A percentile compares a stretch with the other conserved stretches of the same genome.
phyloP scores from a whole-genome alignment of 2,797 vertebrate species.

The Melanotaenia maccullochi region DNA sequence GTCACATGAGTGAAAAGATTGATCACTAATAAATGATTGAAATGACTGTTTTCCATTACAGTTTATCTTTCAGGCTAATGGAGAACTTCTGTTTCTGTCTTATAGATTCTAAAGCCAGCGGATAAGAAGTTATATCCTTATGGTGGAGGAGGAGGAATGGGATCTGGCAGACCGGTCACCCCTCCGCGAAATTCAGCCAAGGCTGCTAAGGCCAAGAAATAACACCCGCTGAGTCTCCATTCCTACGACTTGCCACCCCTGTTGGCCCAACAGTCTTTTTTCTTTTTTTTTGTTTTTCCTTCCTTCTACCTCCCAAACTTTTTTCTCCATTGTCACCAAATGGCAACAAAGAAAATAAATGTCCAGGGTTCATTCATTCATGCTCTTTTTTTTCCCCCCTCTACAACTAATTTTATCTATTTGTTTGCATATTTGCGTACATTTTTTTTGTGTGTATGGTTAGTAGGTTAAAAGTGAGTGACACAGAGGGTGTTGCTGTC shows the following conservation, averaged over 20 bases:
- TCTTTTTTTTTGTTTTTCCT: neutral
- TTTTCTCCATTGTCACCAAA: constrained; percentile 74
- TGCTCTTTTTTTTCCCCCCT: constrained; percentile 44
- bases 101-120: constrained; percentile 86
- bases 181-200: constrained; percentile 87
- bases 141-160: constrained; percentile 82
- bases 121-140: constrained; percentile 88
- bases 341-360: constrained; percentile 78
- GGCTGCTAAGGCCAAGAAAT: constrained; percentile 87
- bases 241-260: constrained; percentile 38
- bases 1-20: too few relatives aligned
- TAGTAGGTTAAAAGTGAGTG: constrained; percentile 44
- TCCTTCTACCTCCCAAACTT: constrained; percentile 70
- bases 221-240: constrained; percentile 73
- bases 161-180: constrained; percentile 85
- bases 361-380: constrained; percentile 81
- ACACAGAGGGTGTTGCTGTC: constrained; percentile 59
- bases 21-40: too few relatives aligned
- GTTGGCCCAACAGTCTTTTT: constrained; percentile 37
- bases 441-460: constrained; percentile 50
- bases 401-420: constrained; percentile 60
- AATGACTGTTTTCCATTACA: neutral
- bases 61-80: constrained; percentile 21
- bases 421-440: constrained; percentile 62
- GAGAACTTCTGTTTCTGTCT: constrained; percentile 13